Evolutionary conservation across 2,888 invertebrate genomes (phyloP), one percentile per base, ranked within the genome.

Genomic region (Drosophila barbarae): DNA sequence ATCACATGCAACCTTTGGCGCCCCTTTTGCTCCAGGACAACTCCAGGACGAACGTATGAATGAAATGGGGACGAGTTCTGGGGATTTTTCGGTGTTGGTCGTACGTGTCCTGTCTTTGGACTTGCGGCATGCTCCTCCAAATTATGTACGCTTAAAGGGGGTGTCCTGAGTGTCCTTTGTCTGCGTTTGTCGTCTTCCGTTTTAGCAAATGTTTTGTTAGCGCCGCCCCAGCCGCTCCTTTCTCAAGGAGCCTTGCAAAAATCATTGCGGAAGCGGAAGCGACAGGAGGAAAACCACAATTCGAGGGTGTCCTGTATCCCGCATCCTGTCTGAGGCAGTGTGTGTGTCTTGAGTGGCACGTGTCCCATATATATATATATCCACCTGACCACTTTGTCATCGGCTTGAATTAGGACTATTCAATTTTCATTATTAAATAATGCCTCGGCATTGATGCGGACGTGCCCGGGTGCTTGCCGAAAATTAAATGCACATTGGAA

Each of bases 271-370:
- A 87, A 85, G 74, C 83, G 84, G 86, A 86, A 85, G 72, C 81
- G 82, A 85, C 85, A 84, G 78, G 72, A 81, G 87, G 86, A 86
- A 87, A 86, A 82, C 87, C 87, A 77, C 87, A 87, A 86, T 85
- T 87, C 79, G 77, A 74, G 79, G 69, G 60, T 51, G 59, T 41
- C 58, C 58, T 26, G 42, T 42, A 15, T 26, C 41, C 41, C 23
- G 41, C 23, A 23, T 23, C 42, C 26, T 65, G 53, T 60, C 28
- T 51, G 47, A 41, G 26, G 26, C 1, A 26, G 26, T 26, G 47
- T 30, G 38, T 51, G 52, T 42, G 51, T 13, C 42, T 35, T 15
- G 39, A 26, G 49, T 36, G 52, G 73, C 74, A 76, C 72, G 71
- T 75, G 76, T 44, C 73, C 64, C 54, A 69, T 71, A 41, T 12